Conservation (phyloP, 2,113 vertebrate species). For the Hiodon alosoides region DNA sequence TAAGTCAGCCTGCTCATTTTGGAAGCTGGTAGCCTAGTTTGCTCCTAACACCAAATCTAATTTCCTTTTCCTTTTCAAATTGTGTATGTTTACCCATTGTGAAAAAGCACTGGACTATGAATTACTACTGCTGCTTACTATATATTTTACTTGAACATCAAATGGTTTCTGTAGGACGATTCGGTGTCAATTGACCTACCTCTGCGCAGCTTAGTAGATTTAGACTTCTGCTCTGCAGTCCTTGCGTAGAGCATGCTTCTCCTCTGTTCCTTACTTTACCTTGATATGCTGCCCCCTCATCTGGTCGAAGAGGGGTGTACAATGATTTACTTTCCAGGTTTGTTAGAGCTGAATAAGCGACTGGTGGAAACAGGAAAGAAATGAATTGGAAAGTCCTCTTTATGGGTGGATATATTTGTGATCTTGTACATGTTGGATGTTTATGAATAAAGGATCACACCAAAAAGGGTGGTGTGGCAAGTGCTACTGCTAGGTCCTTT, state of each 20-base stretch:
- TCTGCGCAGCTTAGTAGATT: constrained; percentile 19
- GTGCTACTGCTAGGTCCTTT: constrained; percentile 15
- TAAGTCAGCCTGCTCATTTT: neutral
- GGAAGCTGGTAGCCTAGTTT: constrained; percentile 3
- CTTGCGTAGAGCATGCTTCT: constrained; percentile 8
- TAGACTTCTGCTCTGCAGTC: constrained; percentile 6
- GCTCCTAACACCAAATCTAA: neutral
- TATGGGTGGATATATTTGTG: constrained; percentile 36
- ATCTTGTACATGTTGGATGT: constrained; percentile 53
- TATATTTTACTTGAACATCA: constrained; percentile 29
- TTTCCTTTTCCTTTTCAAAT: constrained; percentile 11
- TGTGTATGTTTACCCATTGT: constrained; percentile 4
- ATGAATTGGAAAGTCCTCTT: constrained; percentile 5
- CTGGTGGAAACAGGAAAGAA: neutral
- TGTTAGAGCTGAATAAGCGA: constrained; percentile 25
- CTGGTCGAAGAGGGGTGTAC: no score
- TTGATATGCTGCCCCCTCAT: neutral
- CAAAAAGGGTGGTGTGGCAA: no score
- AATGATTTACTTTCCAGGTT: neutral
- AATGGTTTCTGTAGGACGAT: constrained; percentile 24
- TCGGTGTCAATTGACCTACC: constrained; percentile 32
- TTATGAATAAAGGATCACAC: constrained; percentile 53
- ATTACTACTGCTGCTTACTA: constrained; percentile 20
- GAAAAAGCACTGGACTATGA: constrained; percentile 21
- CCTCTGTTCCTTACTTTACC: constrained; percentile 7